Evolutionary conservation across 1,140 invertebrate genomes (phyloP).

Genomic region (Teleopsis dalmanni): DNA sequence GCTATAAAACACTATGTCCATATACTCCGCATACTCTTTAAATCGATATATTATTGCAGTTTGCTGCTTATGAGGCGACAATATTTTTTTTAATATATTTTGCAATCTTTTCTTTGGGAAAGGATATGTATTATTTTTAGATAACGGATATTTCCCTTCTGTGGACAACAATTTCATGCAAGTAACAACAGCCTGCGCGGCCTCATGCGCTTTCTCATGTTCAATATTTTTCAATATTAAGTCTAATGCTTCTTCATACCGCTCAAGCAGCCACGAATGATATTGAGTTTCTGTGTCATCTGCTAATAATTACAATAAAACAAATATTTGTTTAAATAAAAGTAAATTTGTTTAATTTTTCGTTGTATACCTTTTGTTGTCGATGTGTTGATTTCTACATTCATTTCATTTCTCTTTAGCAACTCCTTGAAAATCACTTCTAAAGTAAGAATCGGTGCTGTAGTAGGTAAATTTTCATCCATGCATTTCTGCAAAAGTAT

Average conservation of each 20-base stretch:
- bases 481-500: constrained; percentile 44
- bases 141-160: constrained; percentile 58
- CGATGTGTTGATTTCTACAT: constrained; percentile 49
- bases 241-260: constrained; percentile 53
- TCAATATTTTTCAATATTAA: constrained; percentile 50
- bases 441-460: constrained; percentile 53
- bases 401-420: constrained; percentile 55
- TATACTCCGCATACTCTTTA: constrained; percentile 54
- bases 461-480: constrained; percentile 43
- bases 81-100: constrained; percentile 49
- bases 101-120: constrained; percentile 47
- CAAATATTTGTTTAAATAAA: not conserved
- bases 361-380: constrained; percentile 46
- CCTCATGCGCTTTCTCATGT: constrained; percentile 46
- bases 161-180: constrained; percentile 57
- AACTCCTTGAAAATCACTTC: constrained; percentile 62
- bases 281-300: constrained; percentile 52
- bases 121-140: constrained; percentile 33
- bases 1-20: constrained; percentile 55
- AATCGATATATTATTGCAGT: constrained; percentile 51
- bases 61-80: constrained; percentile 49
- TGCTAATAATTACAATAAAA: constrained; percentile 13
- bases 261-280: constrained; percentile 52
- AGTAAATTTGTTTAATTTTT: not conserved
- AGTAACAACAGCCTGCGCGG: constrained; percentile 57